Evolutionary conservation across 2,113 vertebrate species (phyloP).

Genomic region (Cynopterus brachyotis): DNA sequence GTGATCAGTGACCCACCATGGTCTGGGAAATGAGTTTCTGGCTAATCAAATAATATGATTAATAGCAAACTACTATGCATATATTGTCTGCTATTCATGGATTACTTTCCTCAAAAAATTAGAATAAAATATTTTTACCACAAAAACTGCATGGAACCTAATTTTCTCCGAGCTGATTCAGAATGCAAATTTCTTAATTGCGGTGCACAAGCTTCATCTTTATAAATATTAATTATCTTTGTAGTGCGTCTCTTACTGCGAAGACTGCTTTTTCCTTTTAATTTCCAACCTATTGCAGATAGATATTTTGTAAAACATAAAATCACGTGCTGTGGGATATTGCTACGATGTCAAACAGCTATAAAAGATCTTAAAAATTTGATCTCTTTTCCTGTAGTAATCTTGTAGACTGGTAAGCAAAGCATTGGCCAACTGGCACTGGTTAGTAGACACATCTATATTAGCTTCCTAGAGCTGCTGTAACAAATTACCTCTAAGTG

Average conservation of each 20-base stretch:
- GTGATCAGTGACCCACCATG: neutral
- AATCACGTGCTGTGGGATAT: neutral
- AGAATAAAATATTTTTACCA: constrained; percentile 1
- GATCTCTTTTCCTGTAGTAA: neutral
- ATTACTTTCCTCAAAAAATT: neutral
- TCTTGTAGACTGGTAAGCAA: neutral
- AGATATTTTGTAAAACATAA: constrained; percentile 23
- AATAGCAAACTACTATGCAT: neutral
- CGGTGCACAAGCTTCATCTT: neutral
- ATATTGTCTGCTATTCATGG: neutral
- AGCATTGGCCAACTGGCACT: neutral
- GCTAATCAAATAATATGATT: neutral
- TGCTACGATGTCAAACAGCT: neutral
- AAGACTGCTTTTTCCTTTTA: neutral
- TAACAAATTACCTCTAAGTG: neutral
- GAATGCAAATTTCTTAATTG: constrained; percentile 42
- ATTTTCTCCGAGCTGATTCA: constrained; percentile 7
- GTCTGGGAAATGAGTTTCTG: neutral
- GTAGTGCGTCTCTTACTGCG: neutral
- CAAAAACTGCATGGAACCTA: neutral
- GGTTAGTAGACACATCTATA: neutral
- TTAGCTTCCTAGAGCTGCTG: neutral
- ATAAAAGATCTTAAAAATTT: neutral
- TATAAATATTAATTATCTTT: constrained; percentile 40
- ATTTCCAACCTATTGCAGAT: neutral